Conservation (phyloP, 2,113 vertebrate genomes). For the Takifugu flavidus region DNA sequence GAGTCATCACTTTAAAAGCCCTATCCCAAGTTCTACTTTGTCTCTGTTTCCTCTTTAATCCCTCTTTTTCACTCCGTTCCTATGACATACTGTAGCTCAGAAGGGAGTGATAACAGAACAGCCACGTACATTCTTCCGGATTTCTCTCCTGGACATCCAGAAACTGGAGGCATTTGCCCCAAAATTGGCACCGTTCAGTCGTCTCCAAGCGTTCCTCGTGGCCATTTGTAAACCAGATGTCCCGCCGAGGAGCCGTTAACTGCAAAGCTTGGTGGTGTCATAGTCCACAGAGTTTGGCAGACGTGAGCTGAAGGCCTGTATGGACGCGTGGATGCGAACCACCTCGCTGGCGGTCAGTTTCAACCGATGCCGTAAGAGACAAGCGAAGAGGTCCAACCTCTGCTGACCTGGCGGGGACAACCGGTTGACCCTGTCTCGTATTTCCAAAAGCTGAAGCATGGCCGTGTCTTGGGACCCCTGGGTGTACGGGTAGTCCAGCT, state of each 20-base stretch:
- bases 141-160: slow-evolving; percentile 37
- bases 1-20: slow-evolving; percentile 41
- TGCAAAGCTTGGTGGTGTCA: slow-evolving; percentile 96
- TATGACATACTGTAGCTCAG: slow-evolving; percentile 27
- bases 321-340: slow-evolving; percentile 88
- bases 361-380: slow-evolving; percentile 92
- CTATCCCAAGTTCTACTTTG: slow-evolving; percentile 45
- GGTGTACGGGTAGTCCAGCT: slow-evolving; percentile 97
- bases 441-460: slow-evolving; percentile 91
- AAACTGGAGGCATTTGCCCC: slow-evolving; percentile 35
- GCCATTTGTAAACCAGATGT: slow-evolving; percentile 10
- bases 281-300: slow-evolving; percentile 93
- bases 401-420: slow-evolving; percentile 90
- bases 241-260: slow-evolving; percentile 78
- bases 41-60: slow-evolving; percentile 21
- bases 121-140: slow-evolving; percentile 58
- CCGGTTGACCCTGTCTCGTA: slow-evolving; percentile 92
- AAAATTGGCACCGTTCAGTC: slow-evolving; percentile 7
- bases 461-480: slow-evolving; percentile 96
- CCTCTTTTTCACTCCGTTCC: slow-evolving; percentile 11
- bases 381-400: slow-evolving; percentile 91
- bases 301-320: slow-evolving; percentile 89
- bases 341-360: slow-evolving; percentile 93
- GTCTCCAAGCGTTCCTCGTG: slow-evolving; percentile 19
- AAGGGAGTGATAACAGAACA: slow-evolving; percentile 39